Evolutionary conservation across 2,888 invertebrate species (phyloP), one percentile per base, ranked within the genome.

Genomic region (Brachyopa scutellaris): DNA sequence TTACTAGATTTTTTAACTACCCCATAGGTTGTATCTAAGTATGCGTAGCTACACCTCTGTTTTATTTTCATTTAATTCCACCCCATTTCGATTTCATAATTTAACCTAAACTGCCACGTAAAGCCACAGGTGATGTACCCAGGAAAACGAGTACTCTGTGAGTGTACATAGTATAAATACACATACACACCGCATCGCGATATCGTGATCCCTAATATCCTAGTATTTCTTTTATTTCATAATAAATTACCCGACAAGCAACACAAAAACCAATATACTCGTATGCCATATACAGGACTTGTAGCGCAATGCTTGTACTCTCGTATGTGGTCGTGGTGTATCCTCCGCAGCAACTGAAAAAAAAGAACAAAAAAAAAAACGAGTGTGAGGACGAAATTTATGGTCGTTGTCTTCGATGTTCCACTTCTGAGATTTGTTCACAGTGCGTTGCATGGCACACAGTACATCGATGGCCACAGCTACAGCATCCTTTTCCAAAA

Each of bases 191-290:
- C 49, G 72, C 40, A 70, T 36, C 31, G 42, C 26, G 40, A n/a
- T n/a, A 49, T 64, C 40, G 8, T 64, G 42, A 49, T 67, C 61
- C 61, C 6, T 61, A 31, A 74, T 74, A 53, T 49, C 59, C 51
- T 67, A 9, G n/a, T 67, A 55, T 79, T 59, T 26, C 31, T 53
- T 79, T 79, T 73, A 73, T 66, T 67, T 73, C 38, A 38, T 47
- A 79, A 73, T 79, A 79, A 73, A 79, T 79, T 79, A 67, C 42
- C 15, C 45, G 29, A 7, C 33, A 53, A 78, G 13, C 33, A 66
- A 53, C 38, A 26, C 57, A 36, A 64, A 47, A 67, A 53, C 53
- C 61, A 79, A 67, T 73, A 73, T 55, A 7, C 42, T 17, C n/a
- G n/a, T 17, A 38, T 19, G 13, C 15, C 29, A 53, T 26, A 29